Base-by-base conservation (phyloP, 1,140 invertebrate species). In the Laupala kohalensis region DNA sequence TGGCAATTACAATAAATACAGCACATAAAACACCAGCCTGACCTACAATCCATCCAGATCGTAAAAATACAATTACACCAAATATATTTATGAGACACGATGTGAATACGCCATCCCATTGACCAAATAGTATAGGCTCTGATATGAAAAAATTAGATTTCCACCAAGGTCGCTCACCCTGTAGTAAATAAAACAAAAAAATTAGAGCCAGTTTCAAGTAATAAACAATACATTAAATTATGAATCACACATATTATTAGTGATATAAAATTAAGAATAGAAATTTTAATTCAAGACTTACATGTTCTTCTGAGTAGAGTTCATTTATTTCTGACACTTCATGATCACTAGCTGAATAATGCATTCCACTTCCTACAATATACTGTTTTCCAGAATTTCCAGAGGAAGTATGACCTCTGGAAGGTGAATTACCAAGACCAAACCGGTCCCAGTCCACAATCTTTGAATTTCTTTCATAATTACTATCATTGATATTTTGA, bases 21-120 rank as follows among this genome's bases (percentile, higher is more conserved):
- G 93, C 92, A 84, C 93, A 88, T 15, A 93, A 83, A 76, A 97
- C 88, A 66, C 96, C 96, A 74, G 95, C 95, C 84, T 97, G 92
- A 29, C 91, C 95, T 5, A 98, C 95, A 78, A 98, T 95, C 96
- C 96, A 98, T 72, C 96, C 96, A 74, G 95, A 95, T 77, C 96
- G 84, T 28, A 98, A 83, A 82, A 98, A 97, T 72, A 98, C 94
- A 79, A 98, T 96, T 2, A 98, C 95, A 76, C 96, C 95, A 84
- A 98, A 95, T 29, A 98, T 95, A 81, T 98, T 98, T 77, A 98
- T 95, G 77, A 98, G 87, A 78, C 93, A 95, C 69, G 88, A 88
- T 72, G 94, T 96, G 79, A 96, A 97, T 13, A 98, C 96, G 74
- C 96, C 96, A 85, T 73, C 96, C 95, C 96, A 97, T 3, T 95